Evolutionary conservation across 2,797 vertebrate species (phyloP).

Genomic region (Eremophila alpestris): DNA sequence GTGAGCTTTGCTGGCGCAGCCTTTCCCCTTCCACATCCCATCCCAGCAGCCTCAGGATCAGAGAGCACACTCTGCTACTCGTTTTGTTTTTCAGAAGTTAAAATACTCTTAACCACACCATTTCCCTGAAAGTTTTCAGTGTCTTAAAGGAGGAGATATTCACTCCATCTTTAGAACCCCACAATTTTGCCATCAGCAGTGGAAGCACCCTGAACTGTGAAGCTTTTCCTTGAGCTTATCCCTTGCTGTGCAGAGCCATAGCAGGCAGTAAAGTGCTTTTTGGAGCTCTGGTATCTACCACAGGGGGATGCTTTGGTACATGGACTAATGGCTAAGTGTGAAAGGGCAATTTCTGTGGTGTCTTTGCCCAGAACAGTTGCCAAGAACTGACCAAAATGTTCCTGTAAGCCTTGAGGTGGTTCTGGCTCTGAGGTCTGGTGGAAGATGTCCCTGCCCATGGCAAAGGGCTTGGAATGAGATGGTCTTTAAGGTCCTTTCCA

Average conservation of each 20-base stretch:
- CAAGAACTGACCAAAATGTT: background rate
- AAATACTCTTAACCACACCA: background rate
- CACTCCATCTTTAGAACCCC: background rate
- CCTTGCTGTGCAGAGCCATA: background rate
- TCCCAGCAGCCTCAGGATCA: background rate
- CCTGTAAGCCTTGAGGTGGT: background rate
- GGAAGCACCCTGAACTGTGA: background rate
- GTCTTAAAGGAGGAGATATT: background rate
- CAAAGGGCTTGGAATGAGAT: background rate
- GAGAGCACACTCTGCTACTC: background rate
- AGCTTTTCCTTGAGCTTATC: background rate
- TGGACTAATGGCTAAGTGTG: background rate
- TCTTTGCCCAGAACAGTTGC: background rate
- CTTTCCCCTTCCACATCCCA: background rate
- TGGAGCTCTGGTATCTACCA: accelerated
- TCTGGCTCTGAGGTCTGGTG: background rate
- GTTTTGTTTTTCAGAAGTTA: background rate
- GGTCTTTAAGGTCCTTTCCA: background rate
- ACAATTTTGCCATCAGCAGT: background rate
- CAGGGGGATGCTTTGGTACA: background rate
- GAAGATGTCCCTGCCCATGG: background rate
- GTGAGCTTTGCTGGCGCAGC: background rate
- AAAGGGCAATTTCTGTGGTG: background rate
- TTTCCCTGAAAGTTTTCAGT: background rate
- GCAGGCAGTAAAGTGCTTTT: background rate